phyloP scores from a whole-genome alignment of 2,797 vertebrate species.

The Tragelaphus eurycerus region DNA sequence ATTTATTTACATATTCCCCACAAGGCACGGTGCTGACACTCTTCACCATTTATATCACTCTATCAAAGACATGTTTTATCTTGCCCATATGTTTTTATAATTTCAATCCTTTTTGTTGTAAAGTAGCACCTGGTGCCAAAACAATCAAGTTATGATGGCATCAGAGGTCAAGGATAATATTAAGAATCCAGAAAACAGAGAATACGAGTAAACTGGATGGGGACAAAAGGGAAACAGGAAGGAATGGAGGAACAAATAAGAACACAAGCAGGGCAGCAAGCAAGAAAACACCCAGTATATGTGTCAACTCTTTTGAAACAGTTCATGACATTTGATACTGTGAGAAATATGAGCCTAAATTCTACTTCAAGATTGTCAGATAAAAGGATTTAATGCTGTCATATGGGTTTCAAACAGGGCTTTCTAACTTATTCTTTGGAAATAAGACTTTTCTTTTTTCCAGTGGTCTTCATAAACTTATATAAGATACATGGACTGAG shows the following conservation, averaged over 20 bases:
- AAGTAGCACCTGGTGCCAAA: background rate
- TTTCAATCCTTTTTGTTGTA: background rate
- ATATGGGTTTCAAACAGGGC: background rate
- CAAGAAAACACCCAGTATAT: background rate
- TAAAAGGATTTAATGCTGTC: constrained; percentile 33
- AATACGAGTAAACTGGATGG: background rate
- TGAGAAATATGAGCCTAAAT: background rate
- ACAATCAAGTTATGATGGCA: background rate
- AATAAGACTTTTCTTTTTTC: background rate
- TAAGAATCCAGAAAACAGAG: background rate
- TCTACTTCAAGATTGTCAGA: background rate
- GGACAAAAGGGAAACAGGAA: background rate
- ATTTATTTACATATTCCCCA: background rate
- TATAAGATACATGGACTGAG: background rate
- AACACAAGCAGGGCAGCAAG: background rate
- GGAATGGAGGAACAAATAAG: background rate
- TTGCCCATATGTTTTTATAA: background rate
- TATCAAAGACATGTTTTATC: background rate
- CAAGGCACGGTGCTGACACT: background rate
- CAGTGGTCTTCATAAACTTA: constrained; percentile 17
- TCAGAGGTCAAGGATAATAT: background rate
- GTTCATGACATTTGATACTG: background rate
- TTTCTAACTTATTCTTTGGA: background rate
- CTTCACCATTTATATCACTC: background rate
- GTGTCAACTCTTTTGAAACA: background rate